Evolutionary conservation across 1,140 invertebrate genomes (phyloP).

Genomic region (Leptestheria dahalacensis): DNA sequence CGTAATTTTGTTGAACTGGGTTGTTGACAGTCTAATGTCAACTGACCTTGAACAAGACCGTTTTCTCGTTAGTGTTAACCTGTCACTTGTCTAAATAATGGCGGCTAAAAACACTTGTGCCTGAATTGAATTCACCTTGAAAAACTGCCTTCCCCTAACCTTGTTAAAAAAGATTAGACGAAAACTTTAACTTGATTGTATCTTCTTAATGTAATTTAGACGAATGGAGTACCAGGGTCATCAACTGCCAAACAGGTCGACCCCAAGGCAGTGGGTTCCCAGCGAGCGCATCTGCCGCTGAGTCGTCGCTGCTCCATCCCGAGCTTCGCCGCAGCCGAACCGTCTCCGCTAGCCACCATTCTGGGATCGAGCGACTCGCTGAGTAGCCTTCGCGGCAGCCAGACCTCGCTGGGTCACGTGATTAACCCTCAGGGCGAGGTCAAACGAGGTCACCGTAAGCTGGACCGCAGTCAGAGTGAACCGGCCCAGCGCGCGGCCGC

Average conservation of each 20-base stretch:
- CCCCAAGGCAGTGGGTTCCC: conserved; percentile 12
- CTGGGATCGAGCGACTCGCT: no score
- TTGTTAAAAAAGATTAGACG: not conserved
- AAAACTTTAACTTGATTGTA: not conserved
- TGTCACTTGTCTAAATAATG: no score
- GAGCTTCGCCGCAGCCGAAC: not conserved
- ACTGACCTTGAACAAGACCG: no score
- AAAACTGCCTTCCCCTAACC: not conserved
- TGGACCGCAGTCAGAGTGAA: conserved; percentile 66
- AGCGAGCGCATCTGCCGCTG: conserved; percentile 1
- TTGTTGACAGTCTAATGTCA: no score
- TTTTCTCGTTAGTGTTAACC: no score
- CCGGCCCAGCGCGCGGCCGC: conserved; percentile 27
- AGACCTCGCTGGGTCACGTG: not conserved
- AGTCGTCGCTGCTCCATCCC: conserved; percentile 14
- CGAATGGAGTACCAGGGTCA: not conserved
- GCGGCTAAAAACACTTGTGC: not conserved
- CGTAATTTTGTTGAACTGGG: no score
- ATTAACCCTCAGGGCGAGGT: not conserved
- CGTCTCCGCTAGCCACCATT: conserved; percentile 1
- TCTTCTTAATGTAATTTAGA: not conserved
- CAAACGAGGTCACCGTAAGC: conserved; percentile 43
- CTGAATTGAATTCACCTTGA: not conserved
- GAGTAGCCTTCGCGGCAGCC: no score
- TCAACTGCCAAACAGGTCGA: conserved; percentile 1